Conservation (phyloP, 2,797 vertebrate species). For the Hapalemur alaotrensis region DNA sequence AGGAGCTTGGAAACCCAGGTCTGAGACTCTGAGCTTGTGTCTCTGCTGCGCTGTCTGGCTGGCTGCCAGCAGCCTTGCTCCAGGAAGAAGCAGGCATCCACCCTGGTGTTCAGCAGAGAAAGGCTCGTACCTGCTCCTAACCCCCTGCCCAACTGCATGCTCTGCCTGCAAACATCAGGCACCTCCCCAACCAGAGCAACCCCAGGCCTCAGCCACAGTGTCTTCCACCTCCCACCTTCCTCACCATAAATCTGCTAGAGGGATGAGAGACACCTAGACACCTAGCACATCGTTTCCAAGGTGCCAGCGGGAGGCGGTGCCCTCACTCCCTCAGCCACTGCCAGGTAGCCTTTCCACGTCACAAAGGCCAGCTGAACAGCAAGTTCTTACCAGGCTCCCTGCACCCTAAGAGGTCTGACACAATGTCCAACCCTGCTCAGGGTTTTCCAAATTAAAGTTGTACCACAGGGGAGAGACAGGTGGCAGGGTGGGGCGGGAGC, state of each 20-base stretch:
- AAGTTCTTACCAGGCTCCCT: background rate
- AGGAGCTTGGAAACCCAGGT: background rate
- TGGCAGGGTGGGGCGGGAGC: accelerated
- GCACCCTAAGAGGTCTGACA: background rate
- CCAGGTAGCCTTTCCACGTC: too few species aligned
- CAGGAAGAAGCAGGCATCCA: background rate
- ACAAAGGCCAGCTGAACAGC: background rate
- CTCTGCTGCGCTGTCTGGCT: accelerated
- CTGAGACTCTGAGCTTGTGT: background rate
- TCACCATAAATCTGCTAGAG: background rate
- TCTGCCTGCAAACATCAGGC: background rate
- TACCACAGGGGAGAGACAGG: background rate
- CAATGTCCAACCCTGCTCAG: background rate
- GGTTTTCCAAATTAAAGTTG: background rate
- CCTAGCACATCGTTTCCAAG: background rate
- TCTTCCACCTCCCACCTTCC: background rate
- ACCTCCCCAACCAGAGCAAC: background rate
- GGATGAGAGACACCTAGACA: background rate
- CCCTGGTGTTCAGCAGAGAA: background rate
- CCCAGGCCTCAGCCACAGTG: background rate
- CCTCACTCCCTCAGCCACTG: background rate
- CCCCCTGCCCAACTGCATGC: background rate
- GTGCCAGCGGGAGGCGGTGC: background rate
- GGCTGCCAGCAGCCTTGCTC: background rate
- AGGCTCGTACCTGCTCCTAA: background rate